These are phyloP conservation scores for Glaucidium brasilianum DNA, from an alignment of 2,113 vertebrate species.

Conservation along the genomic window DNA sequence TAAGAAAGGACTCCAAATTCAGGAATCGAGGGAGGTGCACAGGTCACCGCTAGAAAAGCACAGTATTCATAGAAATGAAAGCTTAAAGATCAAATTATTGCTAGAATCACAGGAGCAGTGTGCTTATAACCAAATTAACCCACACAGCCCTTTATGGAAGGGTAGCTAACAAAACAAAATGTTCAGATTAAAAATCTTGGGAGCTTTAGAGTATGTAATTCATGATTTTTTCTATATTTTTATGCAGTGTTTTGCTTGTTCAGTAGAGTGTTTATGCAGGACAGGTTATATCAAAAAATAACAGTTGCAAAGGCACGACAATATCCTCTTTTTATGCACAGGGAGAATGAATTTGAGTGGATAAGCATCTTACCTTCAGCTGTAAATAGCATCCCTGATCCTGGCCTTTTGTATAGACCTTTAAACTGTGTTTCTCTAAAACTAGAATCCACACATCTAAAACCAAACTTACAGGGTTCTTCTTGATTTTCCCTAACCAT, in stretches of 20 bases:
- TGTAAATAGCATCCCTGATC: constrained; percentile 41
- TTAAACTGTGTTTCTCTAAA: constrained; percentile 4
- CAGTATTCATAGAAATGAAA: neutral
- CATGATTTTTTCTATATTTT: neutral
- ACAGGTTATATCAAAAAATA: neutral
- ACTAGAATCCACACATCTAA: neutral
- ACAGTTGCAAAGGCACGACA: neutral
- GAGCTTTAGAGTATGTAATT: neutral
- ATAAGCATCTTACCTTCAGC: constrained; percentile 16
- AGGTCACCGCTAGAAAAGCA: constrained; percentile 75
- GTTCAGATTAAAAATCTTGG: neutral
- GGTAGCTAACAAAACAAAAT: neutral
- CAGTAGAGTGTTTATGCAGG: neutral
- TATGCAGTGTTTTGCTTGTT: neutral
- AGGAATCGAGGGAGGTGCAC: constrained; percentile 75
- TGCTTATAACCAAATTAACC: neutral
- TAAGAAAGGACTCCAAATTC: constrained; percentile 71
- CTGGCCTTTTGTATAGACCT: neutral
- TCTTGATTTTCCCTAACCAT: neutral
- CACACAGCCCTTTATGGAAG: fast-evolving
- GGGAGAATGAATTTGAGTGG: neutral
- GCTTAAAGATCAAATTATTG: neutral
- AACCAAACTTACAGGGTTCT: neutral
- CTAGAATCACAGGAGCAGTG: neutral
- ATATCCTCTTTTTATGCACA: neutral